Base-by-base conservation (phyloP, 1,140 invertebrate genomes). In the Ostrea edulis region DNA sequence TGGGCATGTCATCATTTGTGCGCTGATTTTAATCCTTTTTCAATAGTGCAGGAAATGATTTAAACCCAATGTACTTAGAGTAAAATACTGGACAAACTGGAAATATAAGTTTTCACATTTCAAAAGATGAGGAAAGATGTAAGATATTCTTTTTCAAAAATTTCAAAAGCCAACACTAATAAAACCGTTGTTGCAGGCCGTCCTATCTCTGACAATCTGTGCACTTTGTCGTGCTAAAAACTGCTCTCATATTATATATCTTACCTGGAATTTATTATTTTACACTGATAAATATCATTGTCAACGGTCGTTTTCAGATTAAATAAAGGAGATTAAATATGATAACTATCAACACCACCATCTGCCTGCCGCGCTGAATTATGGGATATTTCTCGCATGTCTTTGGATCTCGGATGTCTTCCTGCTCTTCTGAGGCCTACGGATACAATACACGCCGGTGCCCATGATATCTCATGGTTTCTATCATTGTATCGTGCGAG, bases 401-500 rank as follows among this genome's bases (percentile, higher is more conserved):
- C 68, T 14, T 77, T 17, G 29, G 25, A 25, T 77, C 25, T 77
- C 68, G 29, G 22, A 77, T 77, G 14, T 77, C 68, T 35, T 77
- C 25, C 29, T 77, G 68, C 68, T 77, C 68, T 77, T 77, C 68
- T 29, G 29, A 29, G 68, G 68, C 29, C 68, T 25, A 77, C 68
- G 68, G 14, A 77, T 77, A 77, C 68, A 77, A 77, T 77, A 29
- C 68, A 77, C 17, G 68, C 25, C 25, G 68, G 68, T 35, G 68
- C 68, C 68, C 29, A 77, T 77, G 22, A 77, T 77, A 77, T 77
- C 22, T 77, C 68, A 35, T 77, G 25, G 68, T 77, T 77, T 71
- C 29, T 77, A 77, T 35, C 55, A 77, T 77, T 77, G 29, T 77
- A 77, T 77, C 68, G 68, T 77, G 68, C 68, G 68, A 77, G 25